Evolutionary conservation across 2,113 vertebrate species (phyloP), one percentile per base, ranked within the genome.

Genomic region (Nestor notabilis): DNA sequence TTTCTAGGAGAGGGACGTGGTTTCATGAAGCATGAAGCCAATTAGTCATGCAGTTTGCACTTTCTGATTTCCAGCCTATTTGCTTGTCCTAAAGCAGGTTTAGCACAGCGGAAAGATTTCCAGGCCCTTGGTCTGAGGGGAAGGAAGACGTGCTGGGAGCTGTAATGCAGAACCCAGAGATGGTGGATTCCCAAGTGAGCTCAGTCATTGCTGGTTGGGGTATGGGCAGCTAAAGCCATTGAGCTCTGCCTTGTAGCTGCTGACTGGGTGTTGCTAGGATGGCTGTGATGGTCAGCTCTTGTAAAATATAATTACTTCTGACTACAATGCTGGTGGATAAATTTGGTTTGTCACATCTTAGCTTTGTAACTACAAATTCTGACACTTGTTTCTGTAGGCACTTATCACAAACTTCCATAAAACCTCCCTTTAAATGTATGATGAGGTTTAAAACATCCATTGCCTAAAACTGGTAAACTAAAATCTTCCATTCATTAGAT

Each of bases 141-240:
- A 50, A 37, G 10, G 68, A 68, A 46, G 61, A 31, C 10, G 4
- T 2, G 1, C 18, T 23, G 74, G 50, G 17, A 35, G 5, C 46
- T 41, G 39, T 23, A 9, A 4, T 8, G 5, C 25, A 3, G 14
- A 61, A 47, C 53, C 49, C 0, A 1, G 64, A 19, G 31, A 6
- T 0, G 7, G n/a, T 46, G 70, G 43, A 29, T 11, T 46, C 49
- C 5, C 6, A 52, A 17, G 28, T 2, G 28, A 39, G 13, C 25
- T 1, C 39, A 5, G 29, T 69, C 3, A 0, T 16, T 1, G 5
- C 47, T 33, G 41, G 41, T 5, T 1, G 7, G n/a, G 11, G 3
- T 12, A 18, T 19, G 44, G 25, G 68, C 47, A 39, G 5, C 41
- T 25, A 3, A 43, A 44, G 52, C 58, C 65, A 58, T 37, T 31